Conservation (phyloP, 2,888 invertebrate species). For the Leptinotarsa juncta region DNA sequence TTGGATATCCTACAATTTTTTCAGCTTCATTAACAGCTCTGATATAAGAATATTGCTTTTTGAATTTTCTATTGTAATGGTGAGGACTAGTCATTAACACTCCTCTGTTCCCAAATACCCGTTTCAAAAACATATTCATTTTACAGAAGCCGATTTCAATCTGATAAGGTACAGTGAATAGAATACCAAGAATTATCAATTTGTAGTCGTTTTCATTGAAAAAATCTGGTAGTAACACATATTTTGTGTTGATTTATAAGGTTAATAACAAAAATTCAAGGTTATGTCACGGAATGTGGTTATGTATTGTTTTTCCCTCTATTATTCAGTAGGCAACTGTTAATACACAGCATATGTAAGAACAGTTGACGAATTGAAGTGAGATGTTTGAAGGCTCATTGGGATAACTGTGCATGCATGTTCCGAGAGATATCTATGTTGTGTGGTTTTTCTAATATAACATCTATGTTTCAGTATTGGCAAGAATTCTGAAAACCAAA, state of each 20-base stretch:
- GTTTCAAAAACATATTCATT: conserved; percentile 26
- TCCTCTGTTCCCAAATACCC: conserved; percentile 8
- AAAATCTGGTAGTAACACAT: background rate
- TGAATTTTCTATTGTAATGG: conserved; percentile 40
- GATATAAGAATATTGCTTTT: conserved; percentile 42
- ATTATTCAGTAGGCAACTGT: too few relatives aligned
- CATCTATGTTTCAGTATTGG: too few relatives aligned
- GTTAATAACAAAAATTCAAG: too few relatives aligned
- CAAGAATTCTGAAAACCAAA: too few relatives aligned
- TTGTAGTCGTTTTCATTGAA: conserved; percentile 20
- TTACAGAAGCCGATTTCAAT: background rate
- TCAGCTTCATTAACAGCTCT: conserved; percentile 85
- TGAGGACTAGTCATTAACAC: conserved; percentile 5
- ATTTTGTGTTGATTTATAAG: background rate
- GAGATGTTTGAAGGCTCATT: too few relatives aligned
- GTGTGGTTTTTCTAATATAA: too few relatives aligned
- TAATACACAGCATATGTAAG: too few relatives aligned
- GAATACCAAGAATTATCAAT: background rate
- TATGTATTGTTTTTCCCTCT: too few relatives aligned
- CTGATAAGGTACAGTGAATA: background rate
- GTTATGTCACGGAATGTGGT: too few relatives aligned
- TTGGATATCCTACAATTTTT: conserved; percentile 95
- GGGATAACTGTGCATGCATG: too few relatives aligned
- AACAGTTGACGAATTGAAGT: too few relatives aligned
- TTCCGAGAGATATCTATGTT: too few relatives aligned